Base-by-base conservation (phyloP, 2,113 vertebrate species). In the Clarias macrocephalus region DNA sequence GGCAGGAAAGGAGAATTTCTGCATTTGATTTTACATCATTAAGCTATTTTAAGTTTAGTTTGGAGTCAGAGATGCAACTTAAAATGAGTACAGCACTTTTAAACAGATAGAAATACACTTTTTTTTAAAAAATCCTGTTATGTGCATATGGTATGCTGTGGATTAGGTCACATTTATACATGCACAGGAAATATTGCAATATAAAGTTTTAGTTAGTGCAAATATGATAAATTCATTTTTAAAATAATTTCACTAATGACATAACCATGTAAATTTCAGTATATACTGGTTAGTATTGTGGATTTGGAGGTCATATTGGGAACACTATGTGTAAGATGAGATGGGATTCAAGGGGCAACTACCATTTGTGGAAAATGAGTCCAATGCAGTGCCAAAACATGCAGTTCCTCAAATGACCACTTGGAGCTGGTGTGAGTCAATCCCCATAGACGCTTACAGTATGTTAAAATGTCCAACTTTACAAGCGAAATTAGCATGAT, bases 1-100 rank as follows among this genome's bases (percentile, higher is more conserved):
- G 82, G 65, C 59, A 75, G 75, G 79, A 33, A 75, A 54, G 75
- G 30, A 66, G 73, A 21, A 68, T 81, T 12, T 52, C 11, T 52
- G 21, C 2, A 11, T 15, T 76, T 77, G 75, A 56, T 23, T n/a
- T 54, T 77, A 18, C 85, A 42, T 11, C 57, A 79, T 59, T 76
- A 28, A 82, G 85, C 77, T 88, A 80, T 70, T 81, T 66, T 6
- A 79, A 86, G 48, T 16, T 54, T 77, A 16, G 25, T 77, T 77
- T 77, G 48, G 75, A n/a, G 48, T n/a, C 7, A 56, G 23, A 13
- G 48, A 54, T 7, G 13, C 25, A 54, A 21, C 23, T 2, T 7
- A 9, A 54, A 52, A 28, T n/a, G 13, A n/a, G 48, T 6, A n/a
- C 4, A n/a, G 23, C 72, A 73, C 7, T 48, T 48, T 21, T 21